These are phyloP conservation scores for Falco cherrug DNA, from an alignment of 2,797 vertebrate species.

Conservation along the genomic window DNA sequence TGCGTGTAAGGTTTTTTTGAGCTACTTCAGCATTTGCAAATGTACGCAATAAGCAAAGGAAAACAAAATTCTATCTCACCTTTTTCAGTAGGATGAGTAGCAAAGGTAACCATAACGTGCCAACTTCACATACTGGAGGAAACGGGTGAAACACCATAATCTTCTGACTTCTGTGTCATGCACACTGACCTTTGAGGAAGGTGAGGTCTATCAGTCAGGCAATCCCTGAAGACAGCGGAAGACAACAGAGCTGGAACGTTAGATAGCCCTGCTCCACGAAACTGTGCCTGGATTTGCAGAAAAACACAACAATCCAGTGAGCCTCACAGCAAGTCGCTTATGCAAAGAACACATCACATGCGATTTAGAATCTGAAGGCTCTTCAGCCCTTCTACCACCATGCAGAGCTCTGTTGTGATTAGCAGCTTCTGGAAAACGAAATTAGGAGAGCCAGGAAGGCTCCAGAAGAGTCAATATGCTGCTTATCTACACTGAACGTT, in stretches of 20 bases:
- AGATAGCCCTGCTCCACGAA: background rate
- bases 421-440: background rate
- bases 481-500: background rate
- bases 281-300: background rate
- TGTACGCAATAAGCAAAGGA: background rate
- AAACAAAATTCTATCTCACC: background rate
- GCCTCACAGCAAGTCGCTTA: background rate
- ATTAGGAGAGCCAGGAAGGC: background rate
- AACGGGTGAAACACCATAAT: background rate
- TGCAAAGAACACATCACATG: background rate
- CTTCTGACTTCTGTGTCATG: background rate
- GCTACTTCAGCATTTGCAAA: background rate
- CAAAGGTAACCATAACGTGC: background rate
- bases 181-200: background rate
- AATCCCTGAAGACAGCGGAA: background rate
- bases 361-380: background rate
- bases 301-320: background rate
- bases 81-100: background rate
- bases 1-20: background rate
- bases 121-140: background rate
- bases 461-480: background rate
- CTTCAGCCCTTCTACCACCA: background rate
- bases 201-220: background rate
- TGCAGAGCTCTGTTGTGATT: fast-evolving
- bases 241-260: background rate